These are phyloP conservation scores for Peromyscus leucopus DNA, from an alignment of 2,113 vertebrate species.

Conservation along the genomic window DNA sequence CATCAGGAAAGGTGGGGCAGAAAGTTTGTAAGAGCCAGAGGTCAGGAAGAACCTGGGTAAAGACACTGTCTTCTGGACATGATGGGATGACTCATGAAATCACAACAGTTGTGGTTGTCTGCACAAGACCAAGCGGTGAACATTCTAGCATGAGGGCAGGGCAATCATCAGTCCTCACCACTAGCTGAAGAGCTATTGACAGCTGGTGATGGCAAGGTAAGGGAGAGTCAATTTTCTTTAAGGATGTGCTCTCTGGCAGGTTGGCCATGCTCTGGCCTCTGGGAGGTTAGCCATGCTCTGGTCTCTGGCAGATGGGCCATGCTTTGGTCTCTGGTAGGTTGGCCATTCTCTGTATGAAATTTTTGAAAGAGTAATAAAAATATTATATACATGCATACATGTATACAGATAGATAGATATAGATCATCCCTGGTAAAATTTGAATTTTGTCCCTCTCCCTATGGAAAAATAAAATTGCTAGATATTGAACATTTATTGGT, in stretches of 20 bases:
- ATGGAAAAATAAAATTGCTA: not conserved
- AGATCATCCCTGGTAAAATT: not conserved
- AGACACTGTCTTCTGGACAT: not conserved
- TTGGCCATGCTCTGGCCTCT: not conserved
- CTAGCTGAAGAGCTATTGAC: not conserved
- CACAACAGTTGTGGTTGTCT: not conserved
- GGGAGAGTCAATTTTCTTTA: not conserved
- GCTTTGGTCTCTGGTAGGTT: too few species aligned
- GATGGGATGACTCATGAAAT: not conserved
- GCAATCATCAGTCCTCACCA: not conserved
- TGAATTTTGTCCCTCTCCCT: not conserved
- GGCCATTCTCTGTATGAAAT: not conserved
- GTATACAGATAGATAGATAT: too few species aligned
- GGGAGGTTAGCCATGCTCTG: not conserved
- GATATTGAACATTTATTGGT: not conserved
- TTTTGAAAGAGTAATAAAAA: not conserved
- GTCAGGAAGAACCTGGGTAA: not conserved
- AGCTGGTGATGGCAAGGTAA: not conserved
- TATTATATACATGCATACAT: not conserved
- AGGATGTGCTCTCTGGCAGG: not conserved
- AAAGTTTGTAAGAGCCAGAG: not conserved
- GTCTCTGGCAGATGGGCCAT: too few species aligned
- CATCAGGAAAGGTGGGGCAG: not conserved
- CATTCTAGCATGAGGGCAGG: not conserved
- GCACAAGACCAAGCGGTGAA: not conserved